These are phyloP conservation scores for Hydropotes inermis DNA, from an alignment of 2,113 vertebrate species.

Conservation along the genomic window DNA sequence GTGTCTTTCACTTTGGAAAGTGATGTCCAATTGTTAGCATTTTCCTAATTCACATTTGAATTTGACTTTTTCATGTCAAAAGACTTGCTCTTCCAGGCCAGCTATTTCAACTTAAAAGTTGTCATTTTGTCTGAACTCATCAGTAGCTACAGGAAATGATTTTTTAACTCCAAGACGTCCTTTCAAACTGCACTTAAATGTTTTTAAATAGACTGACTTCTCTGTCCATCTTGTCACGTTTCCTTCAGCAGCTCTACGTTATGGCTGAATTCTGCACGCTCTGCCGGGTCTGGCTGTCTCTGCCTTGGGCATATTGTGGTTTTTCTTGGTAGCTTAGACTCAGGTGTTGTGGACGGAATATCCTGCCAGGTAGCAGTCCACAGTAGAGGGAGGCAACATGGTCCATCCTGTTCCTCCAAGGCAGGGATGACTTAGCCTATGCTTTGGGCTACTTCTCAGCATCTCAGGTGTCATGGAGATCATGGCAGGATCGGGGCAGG, in stretches of 20 bases:
- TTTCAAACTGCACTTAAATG: not conserved
- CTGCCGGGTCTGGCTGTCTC: not conserved
- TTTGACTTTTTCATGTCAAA: not conserved
- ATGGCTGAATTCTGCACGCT: not conserved
- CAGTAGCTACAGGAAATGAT: not conserved
- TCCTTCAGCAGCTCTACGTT: not conserved
- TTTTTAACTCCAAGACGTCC: conserved; percentile 7
- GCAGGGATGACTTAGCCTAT: not conserved
- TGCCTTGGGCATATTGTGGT: not conserved
- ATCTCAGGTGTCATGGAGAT: not conserved
- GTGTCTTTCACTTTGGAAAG: not conserved
- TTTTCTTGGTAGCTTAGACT: not conserved
- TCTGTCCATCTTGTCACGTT: not conserved
- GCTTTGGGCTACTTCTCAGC: not conserved
- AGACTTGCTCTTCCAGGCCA: not conserved
- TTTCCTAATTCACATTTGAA: not conserved
- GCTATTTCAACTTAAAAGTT: not conserved
- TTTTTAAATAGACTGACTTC: not conserved
- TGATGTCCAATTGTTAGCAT: not conserved
- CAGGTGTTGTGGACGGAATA: not conserved
- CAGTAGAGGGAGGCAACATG: not conserved
- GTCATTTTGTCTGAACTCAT: not conserved
- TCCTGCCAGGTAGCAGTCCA: not conserved
- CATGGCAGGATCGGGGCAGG: accelerated
- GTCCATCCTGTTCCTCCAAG: not conserved